A percentile compares a stretch with the other conserved stretches of the same genome.
phyloP scores from a whole-genome alignment of 2,797 vertebrate species.

The Thripadectes ignobilis region DNA sequence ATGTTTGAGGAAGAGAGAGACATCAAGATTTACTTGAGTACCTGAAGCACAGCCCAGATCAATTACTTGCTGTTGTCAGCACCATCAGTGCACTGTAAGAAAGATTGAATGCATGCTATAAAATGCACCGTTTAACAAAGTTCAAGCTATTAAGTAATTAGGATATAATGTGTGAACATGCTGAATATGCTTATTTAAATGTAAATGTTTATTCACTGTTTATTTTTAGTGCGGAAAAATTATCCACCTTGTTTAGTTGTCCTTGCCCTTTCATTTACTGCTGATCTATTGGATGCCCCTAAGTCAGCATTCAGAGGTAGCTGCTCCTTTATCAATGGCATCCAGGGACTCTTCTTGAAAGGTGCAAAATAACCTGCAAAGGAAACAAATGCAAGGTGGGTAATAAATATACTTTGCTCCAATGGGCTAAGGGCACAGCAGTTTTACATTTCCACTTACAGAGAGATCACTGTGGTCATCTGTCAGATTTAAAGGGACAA shows the following conservation, averaged over 20 bases:
- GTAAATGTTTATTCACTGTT: slow-evolving; percentile 48
- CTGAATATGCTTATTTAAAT: slow-evolving; percentile 45
- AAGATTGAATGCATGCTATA: slow-evolving; percentile 43
- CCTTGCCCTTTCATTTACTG: slow-evolving; percentile 3
- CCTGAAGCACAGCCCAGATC: slow-evolving; percentile 57
- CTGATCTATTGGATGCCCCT: background rate
- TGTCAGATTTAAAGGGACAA: background rate
- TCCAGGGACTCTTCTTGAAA: slow-evolving; percentile 3
- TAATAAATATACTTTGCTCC: slow-evolving; percentile 37
- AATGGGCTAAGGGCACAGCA: background rate
- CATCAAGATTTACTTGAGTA: slow-evolving; percentile 51
- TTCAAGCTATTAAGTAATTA: slow-evolving; percentile 63
- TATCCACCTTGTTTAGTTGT: slow-evolving; percentile 31
- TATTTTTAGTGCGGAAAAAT: slow-evolving; percentile 49
- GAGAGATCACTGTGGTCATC: background rate
- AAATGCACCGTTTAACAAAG: slow-evolving; percentile 44
- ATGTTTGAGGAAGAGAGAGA: background rate
- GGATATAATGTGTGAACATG: slow-evolving; percentile 58
- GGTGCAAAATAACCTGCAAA: background rate
- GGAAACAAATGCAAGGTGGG: slow-evolving; percentile 2
- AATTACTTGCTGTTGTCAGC: slow-evolving; percentile 58
- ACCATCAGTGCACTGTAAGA: slow-evolving; percentile 14
- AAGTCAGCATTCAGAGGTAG: background rate
- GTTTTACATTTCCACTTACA: background rate
- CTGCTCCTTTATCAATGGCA: background rate